Evolutionary conservation across 1,140 invertebrate genomes (phyloP), one percentile per base, ranked within the genome.

Genomic region (Paraescarpia echinospica): DNA sequence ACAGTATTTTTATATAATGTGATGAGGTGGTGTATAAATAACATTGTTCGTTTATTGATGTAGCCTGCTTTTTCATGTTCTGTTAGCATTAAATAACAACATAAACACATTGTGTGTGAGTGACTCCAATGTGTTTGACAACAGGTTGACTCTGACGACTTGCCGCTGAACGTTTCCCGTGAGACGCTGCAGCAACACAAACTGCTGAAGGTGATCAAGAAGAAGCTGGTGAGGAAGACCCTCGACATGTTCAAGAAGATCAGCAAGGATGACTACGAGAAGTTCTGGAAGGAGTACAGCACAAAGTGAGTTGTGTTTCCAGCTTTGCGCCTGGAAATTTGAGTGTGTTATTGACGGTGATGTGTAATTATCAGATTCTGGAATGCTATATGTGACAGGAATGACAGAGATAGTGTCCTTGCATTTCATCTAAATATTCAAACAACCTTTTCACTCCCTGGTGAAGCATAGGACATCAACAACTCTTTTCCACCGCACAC

Each of bases 281-380:
- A 98, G 94, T 99, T 99, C 97, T 99, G 99, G 99, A 99, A 99
- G 95, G 99, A 99, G 96, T 99, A 99, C 96, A 99, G 98, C 89
- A 99, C 99, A 90, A 99, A 99, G 97, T 98, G 95, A 97, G 97
- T 33, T 77, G 9, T 77, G 4, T 77, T 77, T 77, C 12, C 22
- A 18, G 2, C 59, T 18, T 12, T 41, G 41, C 12, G 4, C 41
- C 12, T 41, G 41, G 59, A 14, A 6, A 77, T 14, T 18, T 77
- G 8, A 77, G 22, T 77, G 59, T 77, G 22, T 77, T 77, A 18
- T 31, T 77, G 22, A 14, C 59, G 22, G 59, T 31, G 12, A 77
- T 77, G 2, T 31, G 18, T 14, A 77, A 77, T 77, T 22, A 12
- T 77, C 8, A 77, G 9, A 77, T 77, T 77, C 59, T 77, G 59